Percentiles rank a stretch among this genome's conserved stretches.
These are phyloP conservation scores for Ochlodes sylvanus DNA, from an alignment of 2,888 invertebrate species.

Conservation along the genomic window DNA sequence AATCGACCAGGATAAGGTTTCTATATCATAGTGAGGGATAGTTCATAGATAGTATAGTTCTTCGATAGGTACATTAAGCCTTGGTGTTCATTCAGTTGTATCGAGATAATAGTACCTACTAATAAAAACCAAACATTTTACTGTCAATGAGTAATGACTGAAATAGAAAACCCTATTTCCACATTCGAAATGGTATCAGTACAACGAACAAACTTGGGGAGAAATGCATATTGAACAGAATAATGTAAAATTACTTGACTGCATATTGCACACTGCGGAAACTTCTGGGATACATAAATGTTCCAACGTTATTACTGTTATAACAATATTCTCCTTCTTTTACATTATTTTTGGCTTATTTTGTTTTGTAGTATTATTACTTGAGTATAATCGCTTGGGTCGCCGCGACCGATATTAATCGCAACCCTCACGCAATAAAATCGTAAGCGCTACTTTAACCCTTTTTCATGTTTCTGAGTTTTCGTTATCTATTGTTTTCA, in stretches of 20 bases:
- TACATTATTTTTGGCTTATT: background rate
- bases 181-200: conserved; percentile 2
- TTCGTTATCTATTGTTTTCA: background rate
- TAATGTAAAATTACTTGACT: conserved; percentile 4
- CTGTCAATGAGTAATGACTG: background rate
- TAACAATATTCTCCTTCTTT: conserved; percentile 1
- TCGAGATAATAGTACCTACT: background rate
- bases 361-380: conserved; percentile 2
- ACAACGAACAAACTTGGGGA: conserved; percentile 1
- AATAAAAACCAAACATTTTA: background rate
- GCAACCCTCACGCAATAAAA: background rate
- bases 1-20: no score
- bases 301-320: conserved; percentile 7
- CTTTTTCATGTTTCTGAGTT: background rate
- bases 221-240: conserved; percentile 11
- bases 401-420: background rate
- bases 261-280: conserved; percentile 13
- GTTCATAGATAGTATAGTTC: no score
- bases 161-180: background rate
- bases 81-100: no score
- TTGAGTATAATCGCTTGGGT: background rate
- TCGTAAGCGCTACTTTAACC: background rate
- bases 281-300: conserved; percentile 10
- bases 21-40: no score
- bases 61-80: no score